Evolutionary conservation across 2,888 invertebrate genomes (phyloP).

Genomic region (Syrista parreyssii): DNA sequence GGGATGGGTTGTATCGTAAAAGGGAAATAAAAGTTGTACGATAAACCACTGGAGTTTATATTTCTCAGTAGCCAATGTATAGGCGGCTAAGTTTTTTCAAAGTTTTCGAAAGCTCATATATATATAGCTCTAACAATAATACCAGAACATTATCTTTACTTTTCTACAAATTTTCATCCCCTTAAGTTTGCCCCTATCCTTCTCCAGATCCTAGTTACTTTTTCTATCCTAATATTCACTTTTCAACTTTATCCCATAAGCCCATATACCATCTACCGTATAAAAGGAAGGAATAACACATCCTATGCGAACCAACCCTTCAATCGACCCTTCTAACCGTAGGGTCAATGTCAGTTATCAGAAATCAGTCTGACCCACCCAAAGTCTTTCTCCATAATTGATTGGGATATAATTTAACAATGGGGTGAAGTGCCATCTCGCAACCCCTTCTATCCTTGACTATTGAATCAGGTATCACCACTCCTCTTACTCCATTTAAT

Average conservation of each 20-base stretch:
- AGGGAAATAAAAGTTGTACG: background rate
- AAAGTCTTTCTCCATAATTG: conserved; percentile 37
- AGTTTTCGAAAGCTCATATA: background rate
- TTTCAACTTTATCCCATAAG: background rate
- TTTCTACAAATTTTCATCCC: background rate
- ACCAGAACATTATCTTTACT: background rate
- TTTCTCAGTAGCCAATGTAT: background rate
- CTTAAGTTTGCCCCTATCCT: background rate
- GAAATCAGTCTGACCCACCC: conserved; percentile 39
- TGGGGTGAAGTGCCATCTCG: conserved; percentile 2
- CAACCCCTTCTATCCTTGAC: background rate
- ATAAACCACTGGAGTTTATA: background rate
- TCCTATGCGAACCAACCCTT: conserved; percentile 15
- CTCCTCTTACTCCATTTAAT: background rate
- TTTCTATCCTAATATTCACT: background rate
- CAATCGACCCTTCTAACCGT: conserved; percentile 33
- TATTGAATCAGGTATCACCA: background rate
- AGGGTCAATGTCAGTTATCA: conserved; percentile 39
- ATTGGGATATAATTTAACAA: conserved; percentile 37
- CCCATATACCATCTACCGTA: background rate
- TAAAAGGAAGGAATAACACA: background rate
- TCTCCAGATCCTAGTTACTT: background rate
- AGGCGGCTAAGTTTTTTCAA: background rate
- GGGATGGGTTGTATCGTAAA: background rate
- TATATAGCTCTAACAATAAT: background rate